Percentiles rank a stretch among this genome's conserved stretches.
phyloP scores from a whole-genome alignment of 2,113 vertebrate genomes.

The Lepisosteus osseus region DNA sequence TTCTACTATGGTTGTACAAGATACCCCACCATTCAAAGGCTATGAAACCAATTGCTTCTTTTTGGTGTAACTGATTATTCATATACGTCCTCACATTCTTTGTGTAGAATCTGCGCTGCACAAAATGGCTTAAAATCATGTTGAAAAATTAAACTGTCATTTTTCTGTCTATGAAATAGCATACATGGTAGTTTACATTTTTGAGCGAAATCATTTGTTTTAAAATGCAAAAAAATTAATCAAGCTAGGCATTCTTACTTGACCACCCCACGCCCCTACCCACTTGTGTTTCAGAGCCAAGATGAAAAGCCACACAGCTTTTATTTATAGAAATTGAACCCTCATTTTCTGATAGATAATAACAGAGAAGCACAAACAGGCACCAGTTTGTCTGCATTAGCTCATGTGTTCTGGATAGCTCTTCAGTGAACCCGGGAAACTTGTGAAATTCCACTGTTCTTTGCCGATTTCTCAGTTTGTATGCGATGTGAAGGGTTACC shows the following conservation, averaged over 20 bases:
- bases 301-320: constrained; percentile 17
- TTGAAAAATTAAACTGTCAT: too few species aligned
- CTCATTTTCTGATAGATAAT: constrained; percentile 69
- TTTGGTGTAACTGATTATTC: too few species aligned
- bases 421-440: constrained; percentile 48
- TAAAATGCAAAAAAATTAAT: too few species aligned
- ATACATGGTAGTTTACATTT: too few species aligned
- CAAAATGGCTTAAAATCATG: too few species aligned
- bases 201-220: too few species aligned
- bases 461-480: constrained; percentile 34
- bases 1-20: too few species aligned
- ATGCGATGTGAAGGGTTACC: constrained; percentile 34
- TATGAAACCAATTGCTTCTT: too few species aligned
- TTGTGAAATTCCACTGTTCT: constrained; percentile 41
- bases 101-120: too few species aligned
- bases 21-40: too few species aligned
- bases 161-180: too few species aligned
- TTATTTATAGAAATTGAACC: constrained; percentile 61
- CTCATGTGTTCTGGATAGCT: constrained; percentile 58
- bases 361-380: constrained; percentile 62
- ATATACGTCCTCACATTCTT: too few species aligned
- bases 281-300: background rate
- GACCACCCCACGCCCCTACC: background rate
- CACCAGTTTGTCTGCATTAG: constrained; percentile 72
- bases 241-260: background rate